A percentile compares a stretch with the other conserved stretches of the same genome.
Evolutionary conservation across 2,888 invertebrate species (phyloP).

Genomic region (Lithophane semibrunnea): DNA sequence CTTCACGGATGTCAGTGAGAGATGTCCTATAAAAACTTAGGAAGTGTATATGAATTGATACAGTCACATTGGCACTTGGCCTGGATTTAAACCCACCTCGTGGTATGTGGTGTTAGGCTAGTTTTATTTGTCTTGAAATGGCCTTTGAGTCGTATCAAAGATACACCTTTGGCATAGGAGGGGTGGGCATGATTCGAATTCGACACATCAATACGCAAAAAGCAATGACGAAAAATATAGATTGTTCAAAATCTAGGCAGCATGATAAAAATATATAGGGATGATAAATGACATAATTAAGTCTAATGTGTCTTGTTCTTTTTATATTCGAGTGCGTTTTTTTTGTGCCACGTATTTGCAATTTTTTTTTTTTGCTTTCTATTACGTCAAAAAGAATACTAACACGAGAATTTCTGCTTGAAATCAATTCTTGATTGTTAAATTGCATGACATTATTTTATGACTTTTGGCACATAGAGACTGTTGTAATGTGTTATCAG

Average conservation of each 20-base stretch:
- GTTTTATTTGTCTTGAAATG: background rate
- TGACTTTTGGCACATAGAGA: background rate
- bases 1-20: background rate
- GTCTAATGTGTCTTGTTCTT: background rate
- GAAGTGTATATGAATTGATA: background rate
- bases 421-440: background rate
- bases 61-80: background rate
- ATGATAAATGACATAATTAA: background rate
- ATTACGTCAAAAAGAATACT: background rate
- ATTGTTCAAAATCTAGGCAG: background rate
- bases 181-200: no score
- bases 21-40: background rate
- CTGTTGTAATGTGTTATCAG: background rate
- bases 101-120: background rate
- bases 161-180: background rate
- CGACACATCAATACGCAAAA: background rate
- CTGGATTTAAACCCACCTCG: no score
- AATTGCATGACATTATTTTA: background rate
- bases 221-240: background rate
- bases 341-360: background rate
- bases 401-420: background rate
- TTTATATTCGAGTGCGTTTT: background rate
- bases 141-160: background rate
- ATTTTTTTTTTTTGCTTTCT: background rate
- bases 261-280: background rate